Conservation (phyloP, 1,140 invertebrate species). For the Pemphigus obesinymphae region DNA sequence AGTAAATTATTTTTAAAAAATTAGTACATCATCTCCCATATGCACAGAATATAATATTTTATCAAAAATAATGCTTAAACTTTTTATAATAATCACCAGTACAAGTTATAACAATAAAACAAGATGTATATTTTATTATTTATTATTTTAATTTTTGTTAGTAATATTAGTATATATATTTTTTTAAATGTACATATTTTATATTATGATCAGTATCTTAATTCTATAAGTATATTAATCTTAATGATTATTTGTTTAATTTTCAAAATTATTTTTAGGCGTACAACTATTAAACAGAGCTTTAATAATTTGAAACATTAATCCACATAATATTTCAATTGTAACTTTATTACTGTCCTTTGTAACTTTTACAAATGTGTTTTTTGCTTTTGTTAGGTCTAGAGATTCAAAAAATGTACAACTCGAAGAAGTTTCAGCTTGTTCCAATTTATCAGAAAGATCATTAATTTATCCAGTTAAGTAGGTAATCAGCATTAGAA, state of each 20-base stretch:
- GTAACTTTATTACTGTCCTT: conserved; percentile 96
- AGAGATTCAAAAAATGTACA: conserved; percentile 64
- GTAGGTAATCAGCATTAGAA: conserved; percentile 97
- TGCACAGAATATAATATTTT: too few relatives aligned
- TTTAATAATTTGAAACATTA: conserved; percentile 97
- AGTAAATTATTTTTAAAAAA: too few relatives aligned
- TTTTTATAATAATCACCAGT: too few relatives aligned
- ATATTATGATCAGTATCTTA: not conserved
- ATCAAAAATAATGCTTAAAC: too few relatives aligned
- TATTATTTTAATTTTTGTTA: not conserved
- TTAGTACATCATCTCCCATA: too few relatives aligned
- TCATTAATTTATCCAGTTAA: conserved; percentile 90
- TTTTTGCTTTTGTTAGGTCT: conserved; percentile 86
- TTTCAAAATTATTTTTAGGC: not conserved
- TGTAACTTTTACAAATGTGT: conserved; percentile 91
- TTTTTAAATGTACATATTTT: not conserved
- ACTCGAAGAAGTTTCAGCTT: conserved; percentile 74
- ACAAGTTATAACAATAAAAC: not conserved
- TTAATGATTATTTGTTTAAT: not conserved
- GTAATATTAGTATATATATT: not conserved
- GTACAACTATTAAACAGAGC: conserved; percentile 72
- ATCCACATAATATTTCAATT: conserved; percentile 93
- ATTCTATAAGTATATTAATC: not conserved
- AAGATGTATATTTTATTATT: too few relatives aligned
- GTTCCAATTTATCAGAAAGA: conserved; percentile 92